Base-by-base conservation (phyloP, 2,888 invertebrate species). In the Patella pellucida region DNA sequence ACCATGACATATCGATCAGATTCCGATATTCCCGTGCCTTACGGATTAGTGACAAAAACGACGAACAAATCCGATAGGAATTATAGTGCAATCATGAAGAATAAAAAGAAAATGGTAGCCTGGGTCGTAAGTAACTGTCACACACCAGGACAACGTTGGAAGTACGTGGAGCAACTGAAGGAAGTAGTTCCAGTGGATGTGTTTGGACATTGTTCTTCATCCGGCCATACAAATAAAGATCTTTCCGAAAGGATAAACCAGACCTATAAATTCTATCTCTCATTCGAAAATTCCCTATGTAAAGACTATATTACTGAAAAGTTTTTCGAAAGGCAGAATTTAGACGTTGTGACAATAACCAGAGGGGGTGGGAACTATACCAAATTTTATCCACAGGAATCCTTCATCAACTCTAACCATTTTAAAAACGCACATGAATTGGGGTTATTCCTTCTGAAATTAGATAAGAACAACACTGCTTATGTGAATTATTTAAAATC, bases 1-100 rank as follows among this genome's bases (percentile, higher is more conserved):
- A 79, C 83, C 12, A 79, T 79, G 79, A 82, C 79, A 12, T 82
- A 81, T 67, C 69, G 82, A 31, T 31, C 51, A 2, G 82, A 81
- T 67, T 81, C 83, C 0, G 82, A 82, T 54, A 74, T 83, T 31
- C 77, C 72, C 1, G 16, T 75, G 9, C 79, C 72, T 1, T 78
- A 78, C 27, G 82, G 76, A 11, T 68, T 72, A 41, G 62, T 74
- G 19, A 62, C 15, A 15, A 27, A 52, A 11, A 52, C 76, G 5
- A 5, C 12, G 7, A 52, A 19, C 11, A 69, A 71, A 31, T 69
- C 69, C 15, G 31, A 56, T 16, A 50, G 54, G 9, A 31, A 23
- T 50, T 56, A 73, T 41, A 27, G 52, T 7, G 23, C n/a, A 9
- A 27, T 78, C 14, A 41, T 52, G 52, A 27, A 68, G 23, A 69